phyloP scores from a whole-genome alignment of 2,888 invertebrate genomes.

The Silvanus unidentatus region DNA sequence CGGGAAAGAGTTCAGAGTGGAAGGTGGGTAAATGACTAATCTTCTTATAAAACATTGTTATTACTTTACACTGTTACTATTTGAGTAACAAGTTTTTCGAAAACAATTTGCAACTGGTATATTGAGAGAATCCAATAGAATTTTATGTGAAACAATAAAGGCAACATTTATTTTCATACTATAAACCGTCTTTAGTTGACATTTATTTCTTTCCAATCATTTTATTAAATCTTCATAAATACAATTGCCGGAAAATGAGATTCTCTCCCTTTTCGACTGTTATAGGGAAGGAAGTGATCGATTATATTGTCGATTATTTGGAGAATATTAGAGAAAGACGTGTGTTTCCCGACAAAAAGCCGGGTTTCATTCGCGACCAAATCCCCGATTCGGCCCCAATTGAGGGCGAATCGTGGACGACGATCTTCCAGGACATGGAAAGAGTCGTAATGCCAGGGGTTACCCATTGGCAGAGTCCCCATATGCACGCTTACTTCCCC shows the following conservation, averaged over 20 bases:
- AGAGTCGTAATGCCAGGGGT: conserved; percentile 96
- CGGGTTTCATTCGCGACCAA: conserved; percentile 84
- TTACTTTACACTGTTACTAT: no score
- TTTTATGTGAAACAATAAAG: no score
- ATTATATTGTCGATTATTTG: conserved; percentile 96
- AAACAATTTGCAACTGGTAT: no score
- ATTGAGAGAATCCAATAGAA: no score
- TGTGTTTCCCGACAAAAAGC: conserved; percentile 90
- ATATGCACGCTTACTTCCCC: conserved; percentile 98
- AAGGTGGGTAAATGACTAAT: conserved; percentile 51
- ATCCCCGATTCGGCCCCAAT: conserved; percentile 83
- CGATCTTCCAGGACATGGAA: conserved; percentile 89
- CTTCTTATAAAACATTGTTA: no score
- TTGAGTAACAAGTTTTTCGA: no score
- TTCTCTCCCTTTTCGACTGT: neutral
- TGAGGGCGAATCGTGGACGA: conserved; percentile 83
- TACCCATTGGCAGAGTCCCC: conserved; percentile 94
- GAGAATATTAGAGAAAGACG: conserved; percentile 82
- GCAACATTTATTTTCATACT: no score
- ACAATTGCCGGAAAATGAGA: no score
- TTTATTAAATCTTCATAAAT: no score
- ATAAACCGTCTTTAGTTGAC: no score
- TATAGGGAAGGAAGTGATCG: conserved; percentile 83
- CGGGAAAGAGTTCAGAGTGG: conserved; percentile 49
- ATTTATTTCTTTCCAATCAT: no score